Conservation (phyloP, 2,113 vertebrate genomes). For the Ceyx melanurus region DNA sequence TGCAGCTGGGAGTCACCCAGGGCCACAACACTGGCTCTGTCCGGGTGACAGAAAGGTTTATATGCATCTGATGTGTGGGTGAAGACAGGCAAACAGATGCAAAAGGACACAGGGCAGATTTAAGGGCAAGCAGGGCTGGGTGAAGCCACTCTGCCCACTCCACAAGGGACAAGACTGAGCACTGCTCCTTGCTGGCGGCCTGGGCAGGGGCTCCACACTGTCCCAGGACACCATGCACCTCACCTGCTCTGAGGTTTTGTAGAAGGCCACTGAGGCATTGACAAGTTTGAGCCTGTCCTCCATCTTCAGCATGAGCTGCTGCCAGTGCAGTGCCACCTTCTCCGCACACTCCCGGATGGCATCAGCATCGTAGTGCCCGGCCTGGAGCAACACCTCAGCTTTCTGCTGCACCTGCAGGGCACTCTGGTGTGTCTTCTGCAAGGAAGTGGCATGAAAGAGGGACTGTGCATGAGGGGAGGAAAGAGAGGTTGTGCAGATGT, state of each 20-base stretch:
- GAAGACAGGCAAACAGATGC: background rate
- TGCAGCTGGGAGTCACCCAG: background rate
- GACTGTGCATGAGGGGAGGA: conserved; percentile 85
- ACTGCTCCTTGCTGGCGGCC: background rate
- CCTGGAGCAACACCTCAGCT: conserved; percentile 92
- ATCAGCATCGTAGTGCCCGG: conserved; percentile 92
- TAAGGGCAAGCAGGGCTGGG: background rate
- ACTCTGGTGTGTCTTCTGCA: conserved; percentile 99
- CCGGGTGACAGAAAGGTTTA: background rate
- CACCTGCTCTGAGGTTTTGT: conserved; percentile 99
- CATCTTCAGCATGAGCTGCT: conserved; percentile 99
- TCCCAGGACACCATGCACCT: conserved; percentile 2
- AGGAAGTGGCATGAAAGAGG: conserved; percentile 96
- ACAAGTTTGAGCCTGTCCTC: conserved; percentile 97
- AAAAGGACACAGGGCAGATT: background rate
- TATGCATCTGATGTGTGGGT: background rate
- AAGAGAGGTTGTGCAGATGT: conserved; percentile 75
- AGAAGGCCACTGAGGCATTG: conserved; percentile 97
- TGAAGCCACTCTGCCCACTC: background rate
- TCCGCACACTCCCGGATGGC: conserved; percentile 92
- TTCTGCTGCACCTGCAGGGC: conserved; percentile 98
- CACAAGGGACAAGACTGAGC: background rate
- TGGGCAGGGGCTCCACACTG: too few species aligned
- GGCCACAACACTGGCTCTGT: background rate
- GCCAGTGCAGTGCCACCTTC: conserved; percentile 97